Evolutionary conservation across 2,888 invertebrate species (phyloP).

Genomic region (Cosmia trapezina): DNA sequence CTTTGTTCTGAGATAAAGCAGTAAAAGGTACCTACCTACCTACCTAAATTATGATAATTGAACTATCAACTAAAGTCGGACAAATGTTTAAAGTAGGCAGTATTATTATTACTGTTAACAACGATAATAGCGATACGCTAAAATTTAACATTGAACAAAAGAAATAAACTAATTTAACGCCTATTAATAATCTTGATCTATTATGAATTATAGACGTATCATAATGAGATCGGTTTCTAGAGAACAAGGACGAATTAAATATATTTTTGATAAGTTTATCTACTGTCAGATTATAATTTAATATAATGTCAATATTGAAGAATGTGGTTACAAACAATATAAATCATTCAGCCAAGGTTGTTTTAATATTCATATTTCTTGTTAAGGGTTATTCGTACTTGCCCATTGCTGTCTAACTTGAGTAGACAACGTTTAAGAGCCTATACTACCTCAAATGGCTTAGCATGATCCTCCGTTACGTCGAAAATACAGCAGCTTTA

Average conservation of each 20-base stretch:
- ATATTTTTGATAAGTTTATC: slow-evolving; percentile 60
- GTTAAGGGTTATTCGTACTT: slow-evolving; percentile 34
- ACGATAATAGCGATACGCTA: no score
- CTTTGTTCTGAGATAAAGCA: background rate
- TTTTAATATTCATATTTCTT: slow-evolving; percentile 71
- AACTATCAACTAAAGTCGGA: slow-evolving; percentile 4
- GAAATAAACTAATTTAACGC: slow-evolving; percentile 31
- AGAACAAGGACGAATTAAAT: slow-evolving; percentile 49
- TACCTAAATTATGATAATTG: slow-evolving; percentile 23
- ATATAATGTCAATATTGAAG: slow-evolving; percentile 62
- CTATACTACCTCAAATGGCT: no score
- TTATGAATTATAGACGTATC: slow-evolving; percentile 40
- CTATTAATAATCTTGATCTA: slow-evolving; percentile 24
- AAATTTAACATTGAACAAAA: background rate
- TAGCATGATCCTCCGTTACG: no score
- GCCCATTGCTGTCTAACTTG: slow-evolving; percentile 24
- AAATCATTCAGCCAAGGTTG: slow-evolving; percentile 72
- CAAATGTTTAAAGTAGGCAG: slow-evolving; percentile 8
- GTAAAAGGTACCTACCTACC: background rate
- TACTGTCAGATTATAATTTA: slow-evolving; percentile 70
- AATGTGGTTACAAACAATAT: slow-evolving; percentile 69
- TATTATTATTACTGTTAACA: no score
- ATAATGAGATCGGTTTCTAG: slow-evolving; percentile 39
- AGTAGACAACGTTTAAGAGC: background rate
- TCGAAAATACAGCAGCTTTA: no score